Evolutionary conservation across 2,888 invertebrate genomes (phyloP), one percentile per base, ranked within the genome.

Genomic region (Alentia gelatinosa): DNA sequence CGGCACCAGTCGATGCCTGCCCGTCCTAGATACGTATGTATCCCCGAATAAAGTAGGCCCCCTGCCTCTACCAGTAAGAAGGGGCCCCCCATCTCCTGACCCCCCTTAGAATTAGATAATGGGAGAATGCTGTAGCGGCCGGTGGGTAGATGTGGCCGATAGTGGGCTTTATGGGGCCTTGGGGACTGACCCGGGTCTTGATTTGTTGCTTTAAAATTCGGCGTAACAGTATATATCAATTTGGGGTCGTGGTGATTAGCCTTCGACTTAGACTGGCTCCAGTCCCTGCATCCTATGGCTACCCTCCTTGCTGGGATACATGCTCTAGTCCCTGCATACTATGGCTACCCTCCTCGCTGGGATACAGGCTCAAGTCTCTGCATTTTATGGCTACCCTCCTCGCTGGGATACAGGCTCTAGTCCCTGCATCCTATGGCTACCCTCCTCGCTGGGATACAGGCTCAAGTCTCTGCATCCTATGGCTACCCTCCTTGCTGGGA

Each of bases 71-170:
- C n/a, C n/a, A n/a, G n/a, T n/a, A 68, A 30, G 79, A 35, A 39
- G 39, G 15, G 79, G 19, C 63, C 39, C 37, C 30, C 26, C 30
- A 79, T 79, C 79, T 39, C 37, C 35, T 15, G 37, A 23, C 37
- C 79, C 33, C 47, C 26, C 12, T 26, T 39, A 39, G 35, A 79
- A 79, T 79, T 79, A 39, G 79, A 79, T 79, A 79, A 79, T 79
- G 79, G 79, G 39, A 39, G 39, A 79, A 15, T 26, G 79, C 37
- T 79, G 79, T 79, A 79, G 39, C 37, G 39, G 23, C 26, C 12
- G 12, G 12, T 12, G 33, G 30, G 68, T 68, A n/a, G 37, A n/a
- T 79, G 35, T 79, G 79, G 37, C 79, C 35, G 79, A 79, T 79
- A n/a, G 35, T 19, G 37, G 19, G 37, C 35, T 79, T 37, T 26